Conservation (phyloP, 1,140 invertebrate species). For the Drosophila quadrilineata region DNA sequence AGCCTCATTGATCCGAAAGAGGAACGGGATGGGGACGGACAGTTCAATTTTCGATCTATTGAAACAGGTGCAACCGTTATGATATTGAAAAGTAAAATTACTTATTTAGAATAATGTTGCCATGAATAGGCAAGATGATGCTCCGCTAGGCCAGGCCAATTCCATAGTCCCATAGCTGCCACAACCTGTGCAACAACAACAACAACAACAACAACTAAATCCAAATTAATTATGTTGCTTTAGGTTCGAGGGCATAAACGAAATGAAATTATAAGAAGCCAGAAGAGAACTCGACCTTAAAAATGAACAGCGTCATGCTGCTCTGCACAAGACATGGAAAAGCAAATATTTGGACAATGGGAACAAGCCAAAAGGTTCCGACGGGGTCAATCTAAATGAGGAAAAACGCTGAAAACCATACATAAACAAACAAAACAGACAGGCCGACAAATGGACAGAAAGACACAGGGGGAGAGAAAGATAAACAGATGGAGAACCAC, state of each 20-base stretch:
- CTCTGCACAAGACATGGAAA: conserved; percentile 41
- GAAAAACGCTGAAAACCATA: conserved; percentile 53
- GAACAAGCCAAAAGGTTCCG: conserved; percentile 53
- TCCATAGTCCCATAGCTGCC: background rate
- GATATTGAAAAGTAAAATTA: conserved; percentile 71
- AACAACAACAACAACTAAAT: conserved; percentile 50
- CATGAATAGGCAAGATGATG: conserved; percentile 36
- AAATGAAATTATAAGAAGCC: conserved; percentile 71
- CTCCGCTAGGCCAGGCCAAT: conserved; percentile 27
- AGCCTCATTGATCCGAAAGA: conserved; percentile 4
- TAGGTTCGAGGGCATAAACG: conserved; percentile 29
- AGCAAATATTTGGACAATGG: conserved; percentile 75
- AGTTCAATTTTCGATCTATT: conserved; percentile 38
- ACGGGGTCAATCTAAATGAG: conserved; percentile 32
- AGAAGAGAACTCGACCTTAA: conserved; percentile 54
- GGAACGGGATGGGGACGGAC: no score
- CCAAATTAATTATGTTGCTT: conserved; percentile 69
- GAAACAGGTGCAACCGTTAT: conserved; percentile 56
- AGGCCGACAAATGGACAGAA: conserved; percentile 24
- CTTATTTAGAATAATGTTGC: conserved; percentile 62
- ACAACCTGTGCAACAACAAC: background rate
- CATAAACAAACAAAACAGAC: conserved; percentile 55
- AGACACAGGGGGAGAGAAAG: conserved; percentile 6
- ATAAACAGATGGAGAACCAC: conserved; percentile 52
- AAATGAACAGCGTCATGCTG: conserved; percentile 65